Conservation (phyloP, 2,797 vertebrate genomes). For the Mormyrus proboscirostris region DNA sequence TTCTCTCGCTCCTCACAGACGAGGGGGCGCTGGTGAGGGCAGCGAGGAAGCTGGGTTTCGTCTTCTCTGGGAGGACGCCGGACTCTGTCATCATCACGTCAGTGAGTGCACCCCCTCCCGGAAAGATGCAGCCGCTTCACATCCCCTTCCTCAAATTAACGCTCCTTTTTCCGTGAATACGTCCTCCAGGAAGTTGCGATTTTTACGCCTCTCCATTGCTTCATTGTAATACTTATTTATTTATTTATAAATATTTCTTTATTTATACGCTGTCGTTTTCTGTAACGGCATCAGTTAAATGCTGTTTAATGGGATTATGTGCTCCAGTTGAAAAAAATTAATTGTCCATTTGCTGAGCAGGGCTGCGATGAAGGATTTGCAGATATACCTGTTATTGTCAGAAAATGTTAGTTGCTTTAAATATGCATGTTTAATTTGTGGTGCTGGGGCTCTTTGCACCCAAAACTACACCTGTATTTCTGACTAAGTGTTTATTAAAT, state of each 20-base stretch:
- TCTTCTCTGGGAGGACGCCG: conserved; percentile 91
- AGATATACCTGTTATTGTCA: neutral
- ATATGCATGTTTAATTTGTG: neutral
- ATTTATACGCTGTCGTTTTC: neutral
- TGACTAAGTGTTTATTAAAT: neutral
- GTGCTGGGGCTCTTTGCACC: no score
- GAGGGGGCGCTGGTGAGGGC: conserved; percentile 93
- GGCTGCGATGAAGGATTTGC: neutral
- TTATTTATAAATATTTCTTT: neutral
- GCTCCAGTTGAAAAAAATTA: neutral
- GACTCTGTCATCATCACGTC: conserved; percentile 86
- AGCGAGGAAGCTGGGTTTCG: conserved; percentile 79
- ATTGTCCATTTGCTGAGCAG: neutral
- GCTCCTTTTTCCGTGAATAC: neutral
- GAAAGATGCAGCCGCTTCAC: neutral
- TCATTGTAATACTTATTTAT: neutral
- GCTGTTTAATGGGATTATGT: neutral
- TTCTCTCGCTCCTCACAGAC: conserved; percentile 57
- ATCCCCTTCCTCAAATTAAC: neutral
- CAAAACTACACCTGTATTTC: neutral
- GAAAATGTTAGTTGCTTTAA: neutral
- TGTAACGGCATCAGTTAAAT: neutral
- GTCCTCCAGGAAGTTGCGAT: neutral
- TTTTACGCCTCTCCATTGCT: neutral
- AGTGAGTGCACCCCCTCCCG: conserved; percentile 58